Conservation (phyloP, 2,888 invertebrate species). For the Rotaria socialis region DNA sequence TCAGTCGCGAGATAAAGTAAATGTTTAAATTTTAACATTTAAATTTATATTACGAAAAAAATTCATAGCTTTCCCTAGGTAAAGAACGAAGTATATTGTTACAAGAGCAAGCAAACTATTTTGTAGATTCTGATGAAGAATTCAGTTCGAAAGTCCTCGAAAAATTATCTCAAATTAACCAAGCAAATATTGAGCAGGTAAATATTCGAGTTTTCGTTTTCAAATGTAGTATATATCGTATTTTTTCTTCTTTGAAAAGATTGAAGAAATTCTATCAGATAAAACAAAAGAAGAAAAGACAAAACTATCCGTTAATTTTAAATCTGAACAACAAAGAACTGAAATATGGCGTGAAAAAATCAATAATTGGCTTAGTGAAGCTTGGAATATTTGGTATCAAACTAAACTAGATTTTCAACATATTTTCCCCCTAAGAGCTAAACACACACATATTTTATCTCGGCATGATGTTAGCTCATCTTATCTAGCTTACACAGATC, state of each 20-base stretch:
- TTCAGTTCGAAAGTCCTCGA: background rate
- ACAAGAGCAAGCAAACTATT: background rate
- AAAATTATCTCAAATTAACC: background rate
- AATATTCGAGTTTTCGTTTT: background rate
- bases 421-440: background rate
- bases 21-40: background rate
- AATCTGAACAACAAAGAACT: background rate
- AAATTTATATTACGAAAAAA: background rate
- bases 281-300: too few relatives aligned
- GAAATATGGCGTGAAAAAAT: background rate
- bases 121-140: background rate
- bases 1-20: background rate
- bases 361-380: background rate
- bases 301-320: background rate
- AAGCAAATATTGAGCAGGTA: background rate
- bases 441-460: background rate
- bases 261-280: background rate
- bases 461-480: background rate
- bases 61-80: background rate
- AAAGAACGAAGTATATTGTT: background rate
- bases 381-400: background rate
- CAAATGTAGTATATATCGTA: background rate
- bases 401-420: background rate
- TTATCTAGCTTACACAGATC: background rate
- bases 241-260: background rate